Conservation (phyloP, 2,113 vertebrate species). For the Myrmecobius fasciatus region DNA sequence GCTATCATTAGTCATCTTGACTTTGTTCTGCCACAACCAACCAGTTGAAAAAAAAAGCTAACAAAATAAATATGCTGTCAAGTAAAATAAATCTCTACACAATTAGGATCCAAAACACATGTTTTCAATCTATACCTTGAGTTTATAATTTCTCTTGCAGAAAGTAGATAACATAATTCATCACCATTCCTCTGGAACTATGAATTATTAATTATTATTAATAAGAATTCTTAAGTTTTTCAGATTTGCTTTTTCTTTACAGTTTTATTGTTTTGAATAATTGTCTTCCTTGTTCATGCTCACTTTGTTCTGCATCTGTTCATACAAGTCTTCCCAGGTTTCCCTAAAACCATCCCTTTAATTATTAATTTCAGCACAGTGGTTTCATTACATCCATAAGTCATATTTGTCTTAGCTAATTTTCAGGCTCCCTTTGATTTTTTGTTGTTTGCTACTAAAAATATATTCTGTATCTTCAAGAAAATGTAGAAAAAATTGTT, state of each 20-base stretch:
- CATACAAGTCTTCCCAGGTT: background rate
- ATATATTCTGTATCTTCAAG: background rate
- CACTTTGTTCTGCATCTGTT: background rate
- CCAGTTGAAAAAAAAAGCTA: background rate
- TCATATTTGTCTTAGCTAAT: background rate
- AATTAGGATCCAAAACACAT: background rate
- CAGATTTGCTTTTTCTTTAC: background rate
- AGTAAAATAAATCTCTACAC: background rate
- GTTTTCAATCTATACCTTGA: background rate
- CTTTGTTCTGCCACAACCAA: no score
- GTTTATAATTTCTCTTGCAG: background rate
- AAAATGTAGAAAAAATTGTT: background rate
- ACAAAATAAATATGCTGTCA: background rate
- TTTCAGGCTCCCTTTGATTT: background rate
- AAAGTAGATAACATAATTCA: background rate
- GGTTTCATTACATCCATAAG: background rate
- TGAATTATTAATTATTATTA: no score
- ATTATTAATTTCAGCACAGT: background rate
- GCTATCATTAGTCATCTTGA: no score
- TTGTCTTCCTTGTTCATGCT: background rate
- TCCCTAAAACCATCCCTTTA: background rate
- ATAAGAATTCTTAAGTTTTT: background rate
- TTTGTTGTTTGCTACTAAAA: background rate
- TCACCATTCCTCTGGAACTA: background rate
- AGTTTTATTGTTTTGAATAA: background rate